These are phyloP conservation scores for Calameuta idolon DNA, from an alignment of 2,888 invertebrate species.

Conservation along the genomic window DNA sequence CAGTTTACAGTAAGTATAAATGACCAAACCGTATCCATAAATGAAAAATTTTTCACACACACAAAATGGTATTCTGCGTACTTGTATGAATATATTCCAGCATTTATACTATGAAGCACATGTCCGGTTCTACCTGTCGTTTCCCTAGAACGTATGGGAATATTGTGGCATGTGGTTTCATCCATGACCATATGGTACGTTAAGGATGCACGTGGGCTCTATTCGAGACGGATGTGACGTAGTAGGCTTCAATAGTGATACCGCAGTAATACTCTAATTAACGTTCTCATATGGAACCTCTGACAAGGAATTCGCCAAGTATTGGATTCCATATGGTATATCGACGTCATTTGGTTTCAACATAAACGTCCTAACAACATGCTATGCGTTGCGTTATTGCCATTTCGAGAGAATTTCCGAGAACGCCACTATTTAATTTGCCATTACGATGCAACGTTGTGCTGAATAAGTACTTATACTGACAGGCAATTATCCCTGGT, in stretches of 20 bases:
- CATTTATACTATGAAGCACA: constrained; percentile 27
- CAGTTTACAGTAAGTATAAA: neutral
- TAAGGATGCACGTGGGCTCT: constrained; percentile 16
- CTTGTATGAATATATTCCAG: neutral
- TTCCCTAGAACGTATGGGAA: constrained; percentile 44
- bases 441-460: constrained; percentile 5
- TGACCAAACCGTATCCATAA: neutral
- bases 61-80: neutral
- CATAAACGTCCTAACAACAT: constrained; percentile 3
- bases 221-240: constrained; percentile 16
- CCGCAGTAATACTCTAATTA: neutral
- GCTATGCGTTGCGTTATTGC: neutral
- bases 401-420: constrained; percentile 16
- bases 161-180: constrained; percentile 48
- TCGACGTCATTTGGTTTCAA: neutral
- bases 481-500: neutral
- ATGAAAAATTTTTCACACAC: neutral
- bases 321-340: neutral
- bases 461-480: neutral
- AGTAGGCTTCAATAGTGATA: neutral
- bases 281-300: neutral
- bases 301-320: neutral
- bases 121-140: constrained; percentile 32
- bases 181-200: constrained; percentile 45
- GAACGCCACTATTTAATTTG: constrained; percentile 18